Evolutionary conservation across 2,888 invertebrate species (phyloP), one percentile per base, ranked within the genome.

Genomic region (Agrotis ipsilon): DNA sequence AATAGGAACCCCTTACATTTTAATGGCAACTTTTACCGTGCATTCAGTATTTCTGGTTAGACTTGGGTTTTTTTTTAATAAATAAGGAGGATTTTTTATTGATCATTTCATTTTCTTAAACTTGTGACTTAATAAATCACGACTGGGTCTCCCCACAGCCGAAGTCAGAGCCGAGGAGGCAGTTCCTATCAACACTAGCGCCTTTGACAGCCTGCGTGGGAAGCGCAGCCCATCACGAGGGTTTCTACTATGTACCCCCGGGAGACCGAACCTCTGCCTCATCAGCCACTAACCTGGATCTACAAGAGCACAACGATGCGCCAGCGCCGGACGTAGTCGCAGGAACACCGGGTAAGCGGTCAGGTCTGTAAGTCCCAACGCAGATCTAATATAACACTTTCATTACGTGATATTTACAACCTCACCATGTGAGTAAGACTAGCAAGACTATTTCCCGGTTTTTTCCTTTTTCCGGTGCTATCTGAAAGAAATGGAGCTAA

Each of bases 241-340:
- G 96, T 0, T 96, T 96, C 86, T 96, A 96, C 87, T 96, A 95
- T 70, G 94, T 96, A 9, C 97, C 97, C 0, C 96, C 94, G 0
- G 96, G 96, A 2, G 97, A 97, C 65, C 95, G 97, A 18, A 96
- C 96, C 27, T 97, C 97, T 0, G 95, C 97, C 0, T 96, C 97
- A 0, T 97, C 97, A 78, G 91, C 93, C 7, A 97, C 97, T 1
- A 97, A 97, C 59, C 96, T 97, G 63, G 97, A 98, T 11, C 96
- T 98, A 2, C 94, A 94, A 24, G 95, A 96, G 49, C 94, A 94
- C 72, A 92, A 81, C 54, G 97, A 97, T 73, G 96, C 96, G 27
- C 96, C 97, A 4, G 97, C 98, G 0, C 98, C 98, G 0, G 98
- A 98, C 88, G 97, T 98, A 0, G 97, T 98, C 16, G 98, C 98